A percentile compares a stretch with the other conserved stretches of the same genome.
Conservation (phyloP, 2,113 vertebrate genomes). For the Lophura nycthemera region DNA sequence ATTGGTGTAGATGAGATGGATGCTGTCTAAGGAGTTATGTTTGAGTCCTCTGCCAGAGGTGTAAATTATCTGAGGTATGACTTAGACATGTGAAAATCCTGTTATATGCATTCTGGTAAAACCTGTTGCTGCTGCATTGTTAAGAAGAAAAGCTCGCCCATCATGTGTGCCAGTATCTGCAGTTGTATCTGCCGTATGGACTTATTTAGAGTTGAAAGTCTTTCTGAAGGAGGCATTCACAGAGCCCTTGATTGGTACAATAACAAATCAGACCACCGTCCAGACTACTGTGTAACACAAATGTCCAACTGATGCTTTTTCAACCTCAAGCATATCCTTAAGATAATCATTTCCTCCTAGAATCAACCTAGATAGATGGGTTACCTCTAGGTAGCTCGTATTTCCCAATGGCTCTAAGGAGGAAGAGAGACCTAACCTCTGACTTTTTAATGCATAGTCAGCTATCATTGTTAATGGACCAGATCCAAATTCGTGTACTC, state of each 20-base stretch:
- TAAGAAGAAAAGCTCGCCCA: neutral
- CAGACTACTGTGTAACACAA: neutral
- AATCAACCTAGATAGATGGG: neutral
- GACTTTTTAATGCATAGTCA: neutral
- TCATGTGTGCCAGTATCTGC: neutral
- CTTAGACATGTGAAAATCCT: neutral
- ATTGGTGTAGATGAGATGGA: neutral
- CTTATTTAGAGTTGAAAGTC: neutral
- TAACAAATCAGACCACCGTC: neutral
- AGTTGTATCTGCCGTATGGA: neutral
- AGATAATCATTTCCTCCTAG: constrained; percentile 12
- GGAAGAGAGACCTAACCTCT: neutral
- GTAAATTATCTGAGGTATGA: neutral
- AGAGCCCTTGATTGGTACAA: neutral
- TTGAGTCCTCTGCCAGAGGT: neutral
- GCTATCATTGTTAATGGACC: constrained; percentile 5
- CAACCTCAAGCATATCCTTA: constrained; percentile 28
- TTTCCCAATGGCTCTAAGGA: neutral
- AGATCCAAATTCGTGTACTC: neutral
- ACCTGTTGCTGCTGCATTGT: neutral
- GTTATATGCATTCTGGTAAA: neutral
- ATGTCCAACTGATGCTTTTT: neutral
- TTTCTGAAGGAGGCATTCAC: neutral
- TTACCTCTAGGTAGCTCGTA: neutral
- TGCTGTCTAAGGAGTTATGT: neutral